These are phyloP conservation scores for Anolis sagrei DNA, from an alignment of 2,113 vertebrate genomes.

Conservation along the genomic window DNA sequence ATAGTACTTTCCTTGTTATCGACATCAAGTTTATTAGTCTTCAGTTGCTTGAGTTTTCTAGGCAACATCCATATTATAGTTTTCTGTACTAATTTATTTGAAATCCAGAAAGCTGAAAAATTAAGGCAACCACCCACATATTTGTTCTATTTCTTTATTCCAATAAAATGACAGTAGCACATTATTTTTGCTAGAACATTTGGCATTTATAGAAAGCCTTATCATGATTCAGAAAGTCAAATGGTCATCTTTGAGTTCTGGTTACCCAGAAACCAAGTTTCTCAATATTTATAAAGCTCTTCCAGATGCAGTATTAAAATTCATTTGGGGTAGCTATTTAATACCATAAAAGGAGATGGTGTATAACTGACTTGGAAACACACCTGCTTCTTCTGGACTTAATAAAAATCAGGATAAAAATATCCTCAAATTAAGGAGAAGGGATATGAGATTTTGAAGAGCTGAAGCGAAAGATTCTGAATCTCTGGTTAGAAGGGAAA, in stretches of 20 bases:
- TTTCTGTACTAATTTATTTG: neutral
- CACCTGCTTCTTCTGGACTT: neutral
- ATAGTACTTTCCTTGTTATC: too few species aligned
- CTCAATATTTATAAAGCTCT: neutral
- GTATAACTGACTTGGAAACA: neutral
- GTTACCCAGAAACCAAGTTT: neutral
- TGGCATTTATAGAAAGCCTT: neutral
- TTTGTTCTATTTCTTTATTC: too few species aligned
- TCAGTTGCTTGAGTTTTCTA: neutral
- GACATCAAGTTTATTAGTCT: too few species aligned
- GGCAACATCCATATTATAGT: neutral
- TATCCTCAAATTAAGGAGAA: neutral
- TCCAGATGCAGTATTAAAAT: conserved; percentile 19
- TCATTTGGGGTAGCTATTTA: neutral
- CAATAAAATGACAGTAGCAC: too few species aligned
- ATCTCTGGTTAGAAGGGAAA: neutral
- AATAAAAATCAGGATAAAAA: too few species aligned
- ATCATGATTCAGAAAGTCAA: neutral
- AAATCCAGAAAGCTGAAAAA: neutral
- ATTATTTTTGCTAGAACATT: neutral
- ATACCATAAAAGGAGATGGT: conserved; percentile 12
- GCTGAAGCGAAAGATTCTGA: neutral
- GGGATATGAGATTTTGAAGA: neutral
- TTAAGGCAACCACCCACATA: neutral
- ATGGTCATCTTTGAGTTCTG: conserved; percentile 1